phyloP scores from a whole-genome alignment of 2,797 vertebrate genomes.

The Mastacembelus armatus region DNA sequence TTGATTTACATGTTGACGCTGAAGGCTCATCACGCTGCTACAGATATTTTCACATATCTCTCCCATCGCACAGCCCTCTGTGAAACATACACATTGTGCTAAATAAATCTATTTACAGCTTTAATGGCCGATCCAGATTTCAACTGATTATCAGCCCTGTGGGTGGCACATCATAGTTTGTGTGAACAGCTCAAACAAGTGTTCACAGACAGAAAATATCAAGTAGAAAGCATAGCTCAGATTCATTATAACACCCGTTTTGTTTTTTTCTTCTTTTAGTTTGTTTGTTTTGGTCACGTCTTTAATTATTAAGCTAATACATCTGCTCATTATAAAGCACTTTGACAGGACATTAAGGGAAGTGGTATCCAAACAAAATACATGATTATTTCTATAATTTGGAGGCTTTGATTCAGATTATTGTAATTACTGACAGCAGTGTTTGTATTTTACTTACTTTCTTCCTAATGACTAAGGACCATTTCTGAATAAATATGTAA shows the following conservation, averaged over 20 bases:
- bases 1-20: constrained; percentile 31
- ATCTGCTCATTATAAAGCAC: background rate
- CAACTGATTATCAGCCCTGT: constrained; percentile 4
- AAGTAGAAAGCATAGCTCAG: background rate
- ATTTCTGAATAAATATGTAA: background rate
- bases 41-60: constrained; percentile 8
- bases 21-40: constrained; percentile 13
- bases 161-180: background rate
- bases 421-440: background rate
- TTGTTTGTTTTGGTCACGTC: too few species aligned
- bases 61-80: background rate
- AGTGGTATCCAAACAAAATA: background rate
- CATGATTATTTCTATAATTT: background rate
- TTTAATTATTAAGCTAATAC: background rate
- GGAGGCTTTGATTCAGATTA: background rate
- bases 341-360: background rate
- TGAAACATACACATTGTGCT: constrained; percentile 4
- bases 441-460: background rate
- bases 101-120: constrained; percentile 8
- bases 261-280: too few species aligned
- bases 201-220: background rate
- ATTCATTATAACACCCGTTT: too few species aligned
- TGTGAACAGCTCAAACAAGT: constrained; percentile 5
- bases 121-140: constrained; percentile 6
- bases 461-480: background rate